Conservation (phyloP, 2,797 vertebrate species). For the Loris lydekkerianus region DNA sequence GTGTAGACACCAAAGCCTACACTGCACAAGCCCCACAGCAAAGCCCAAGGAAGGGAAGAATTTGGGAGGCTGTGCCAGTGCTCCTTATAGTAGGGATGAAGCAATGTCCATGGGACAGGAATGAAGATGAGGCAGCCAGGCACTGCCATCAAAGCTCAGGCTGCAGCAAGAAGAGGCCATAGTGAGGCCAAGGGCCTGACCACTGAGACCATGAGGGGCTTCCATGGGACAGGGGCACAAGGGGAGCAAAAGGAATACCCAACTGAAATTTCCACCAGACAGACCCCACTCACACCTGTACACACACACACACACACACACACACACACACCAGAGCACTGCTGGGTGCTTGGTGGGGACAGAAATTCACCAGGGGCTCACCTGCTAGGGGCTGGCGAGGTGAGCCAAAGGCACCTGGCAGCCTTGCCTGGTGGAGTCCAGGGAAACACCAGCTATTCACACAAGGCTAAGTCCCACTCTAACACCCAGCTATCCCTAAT, state of each 20-base stretch:
- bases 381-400: too few relatives aligned
- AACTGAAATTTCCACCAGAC: neutral
- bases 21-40: neutral
- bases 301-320: neutral
- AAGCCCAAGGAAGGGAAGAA: neutral
- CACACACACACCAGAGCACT: neutral
- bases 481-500: neutral
- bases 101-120: too few relatives aligned
- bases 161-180: neutral
- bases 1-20: neutral
- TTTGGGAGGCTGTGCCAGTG: fast-evolving
- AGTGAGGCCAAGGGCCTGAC: neutral
- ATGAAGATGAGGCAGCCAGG: too few relatives aligned
- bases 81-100: fast-evolving
- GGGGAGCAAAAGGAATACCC: neutral
- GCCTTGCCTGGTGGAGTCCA: too few relatives aligned
- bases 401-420: neutral
- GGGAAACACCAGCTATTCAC: neutral
- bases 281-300: neutral
- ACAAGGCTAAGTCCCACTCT: neutral
- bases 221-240: too few relatives aligned
- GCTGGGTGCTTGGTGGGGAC: fast-evolving
- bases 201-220: neutral
- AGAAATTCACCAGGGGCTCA: neutral
- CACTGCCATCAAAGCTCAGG: neutral